Conservation (phyloP, 2,888 invertebrate genomes). For the Troides aeacus region DNA sequence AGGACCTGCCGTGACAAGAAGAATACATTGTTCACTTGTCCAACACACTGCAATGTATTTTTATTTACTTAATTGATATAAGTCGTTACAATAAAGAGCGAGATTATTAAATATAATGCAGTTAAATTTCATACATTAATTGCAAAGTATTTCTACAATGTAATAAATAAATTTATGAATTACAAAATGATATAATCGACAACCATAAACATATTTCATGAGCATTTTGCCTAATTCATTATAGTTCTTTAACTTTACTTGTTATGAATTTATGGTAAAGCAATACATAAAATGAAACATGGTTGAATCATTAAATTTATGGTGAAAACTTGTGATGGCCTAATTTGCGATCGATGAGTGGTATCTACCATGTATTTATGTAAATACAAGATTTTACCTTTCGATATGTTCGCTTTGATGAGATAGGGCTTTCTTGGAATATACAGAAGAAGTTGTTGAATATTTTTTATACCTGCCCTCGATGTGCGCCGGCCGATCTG, state of each 20-base stretch:
- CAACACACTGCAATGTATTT: conserved; percentile 13
- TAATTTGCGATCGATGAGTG: neutral
- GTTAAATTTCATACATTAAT: neutral
- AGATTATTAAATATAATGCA: conserved; percentile 4
- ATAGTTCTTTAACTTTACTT: neutral
- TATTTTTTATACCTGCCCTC: conserved; percentile 77
- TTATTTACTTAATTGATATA: conserved; percentile 1
- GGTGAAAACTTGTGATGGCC: neutral
- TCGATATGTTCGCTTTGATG: conserved; percentile 74
- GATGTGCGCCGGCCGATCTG: conserved; percentile 74
- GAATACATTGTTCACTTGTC: conserved; percentile 21
- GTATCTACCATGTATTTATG: neutral
- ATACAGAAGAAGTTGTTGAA: conserved; percentile 73
- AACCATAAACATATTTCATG: neutral
- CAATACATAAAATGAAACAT: neutral
- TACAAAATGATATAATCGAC: neutral
- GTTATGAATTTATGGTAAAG: neutral
- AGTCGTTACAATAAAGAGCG: conserved; percentile 1
- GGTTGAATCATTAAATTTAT: neutral
- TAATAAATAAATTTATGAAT: neutral
- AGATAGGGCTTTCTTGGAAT: conserved; percentile 74
- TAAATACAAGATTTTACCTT: conserved; percentile 51
- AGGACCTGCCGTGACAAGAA: conserved; percentile 79
- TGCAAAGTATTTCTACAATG: neutral
- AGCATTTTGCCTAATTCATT: neutral